Conservation (phyloP, 2,113 vertebrate species). For the Piprites chloris region DNA sequence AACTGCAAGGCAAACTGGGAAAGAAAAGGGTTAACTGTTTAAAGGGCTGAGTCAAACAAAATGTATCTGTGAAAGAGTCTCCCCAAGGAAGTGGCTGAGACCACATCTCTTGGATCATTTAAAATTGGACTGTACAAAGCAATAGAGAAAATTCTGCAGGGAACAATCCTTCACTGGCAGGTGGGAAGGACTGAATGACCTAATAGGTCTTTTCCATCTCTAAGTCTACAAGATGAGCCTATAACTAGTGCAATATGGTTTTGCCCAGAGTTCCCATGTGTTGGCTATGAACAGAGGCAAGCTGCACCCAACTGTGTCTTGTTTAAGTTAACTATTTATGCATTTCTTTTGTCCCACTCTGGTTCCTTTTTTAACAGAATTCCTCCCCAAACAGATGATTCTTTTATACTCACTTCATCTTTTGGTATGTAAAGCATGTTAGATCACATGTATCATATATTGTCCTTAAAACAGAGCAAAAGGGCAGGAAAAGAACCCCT, state of each 20-base stretch:
- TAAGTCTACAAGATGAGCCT: background rate
- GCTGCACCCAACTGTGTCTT: background rate
- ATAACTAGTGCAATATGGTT: conserved; percentile 14
- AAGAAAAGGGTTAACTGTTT: conserved; percentile 48
- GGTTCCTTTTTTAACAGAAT: background rate
- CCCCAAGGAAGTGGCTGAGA: conserved; percentile 47
- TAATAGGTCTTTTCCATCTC: conserved; percentile 35
- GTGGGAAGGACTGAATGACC: conserved; percentile 42
- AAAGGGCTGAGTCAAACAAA: conserved; percentile 19
- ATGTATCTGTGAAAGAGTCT: background rate
- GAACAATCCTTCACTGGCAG: conserved; percentile 60
- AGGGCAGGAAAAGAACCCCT: background rate
- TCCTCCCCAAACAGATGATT: background rate
- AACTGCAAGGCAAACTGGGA: background rate
- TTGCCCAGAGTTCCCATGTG: conserved; percentile 5
- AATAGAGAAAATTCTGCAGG: conserved; percentile 31
- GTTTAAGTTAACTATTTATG: background rate
- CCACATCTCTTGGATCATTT: conserved; percentile 50
- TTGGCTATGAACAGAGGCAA: background rate
- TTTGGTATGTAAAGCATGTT: background rate
- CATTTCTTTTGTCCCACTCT: background rate
- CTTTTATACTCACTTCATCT: background rate
- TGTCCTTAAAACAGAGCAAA: background rate
- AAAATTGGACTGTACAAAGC: conserved; percentile 38
- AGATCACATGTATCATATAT: background rate